A percentile compares a stretch with the other conserved stretches of the same genome.
Evolutionary conservation across 2,797 vertebrate genomes (phyloP).

Genomic region (Acipenser oxyrinchus): DNA sequence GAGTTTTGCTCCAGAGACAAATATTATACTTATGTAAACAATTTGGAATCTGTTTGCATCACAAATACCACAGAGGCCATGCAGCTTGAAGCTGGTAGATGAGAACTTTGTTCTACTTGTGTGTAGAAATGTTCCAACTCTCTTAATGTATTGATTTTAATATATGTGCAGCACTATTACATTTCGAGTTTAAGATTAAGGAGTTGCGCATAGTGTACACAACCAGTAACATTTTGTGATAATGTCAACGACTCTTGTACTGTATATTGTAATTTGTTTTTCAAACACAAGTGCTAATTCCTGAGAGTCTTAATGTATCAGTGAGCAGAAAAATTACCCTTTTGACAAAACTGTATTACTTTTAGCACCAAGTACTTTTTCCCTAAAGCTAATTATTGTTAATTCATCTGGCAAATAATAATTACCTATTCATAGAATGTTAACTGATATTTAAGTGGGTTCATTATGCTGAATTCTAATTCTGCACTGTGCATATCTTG

Average conservation of each 20-base stretch:
- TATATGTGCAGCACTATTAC: background rate
- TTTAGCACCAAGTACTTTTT: slow-evolving; percentile 26
- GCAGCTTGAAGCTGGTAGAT: too few species aligned
- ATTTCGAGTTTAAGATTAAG: too few species aligned
- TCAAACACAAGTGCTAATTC: slow-evolving; percentile 27
- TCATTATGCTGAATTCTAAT: slow-evolving; percentile 15
- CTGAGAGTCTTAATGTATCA: slow-evolving; percentile 23
- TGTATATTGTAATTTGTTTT: slow-evolving; percentile 8
- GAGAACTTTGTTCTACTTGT: too few species aligned
- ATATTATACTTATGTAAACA: too few species aligned
- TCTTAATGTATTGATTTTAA: slow-evolving; percentile 6
- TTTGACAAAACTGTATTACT: slow-evolving; percentile 25
- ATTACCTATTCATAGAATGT: slow-evolving; percentile 28
- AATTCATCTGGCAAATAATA: slow-evolving; percentile 30
- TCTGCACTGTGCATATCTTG: background rate
- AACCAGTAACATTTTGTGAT: too few species aligned
- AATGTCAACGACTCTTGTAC: too few species aligned
- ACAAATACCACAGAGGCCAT: too few species aligned
- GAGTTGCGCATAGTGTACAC: too few species aligned
- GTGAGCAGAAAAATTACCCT: slow-evolving; percentile 31
- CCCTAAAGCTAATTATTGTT: slow-evolving; percentile 34
- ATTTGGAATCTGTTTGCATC: too few species aligned
- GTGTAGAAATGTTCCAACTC: too few species aligned
- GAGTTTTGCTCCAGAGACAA: too few species aligned
- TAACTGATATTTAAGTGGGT: slow-evolving; percentile 19